A percentile compares a stretch with the other conserved stretches of the same genome.
These are phyloP conservation scores for Falcunculus frontatus DNA, from an alignment of 2,113 vertebrate genomes.

Conservation along the genomic window DNA sequence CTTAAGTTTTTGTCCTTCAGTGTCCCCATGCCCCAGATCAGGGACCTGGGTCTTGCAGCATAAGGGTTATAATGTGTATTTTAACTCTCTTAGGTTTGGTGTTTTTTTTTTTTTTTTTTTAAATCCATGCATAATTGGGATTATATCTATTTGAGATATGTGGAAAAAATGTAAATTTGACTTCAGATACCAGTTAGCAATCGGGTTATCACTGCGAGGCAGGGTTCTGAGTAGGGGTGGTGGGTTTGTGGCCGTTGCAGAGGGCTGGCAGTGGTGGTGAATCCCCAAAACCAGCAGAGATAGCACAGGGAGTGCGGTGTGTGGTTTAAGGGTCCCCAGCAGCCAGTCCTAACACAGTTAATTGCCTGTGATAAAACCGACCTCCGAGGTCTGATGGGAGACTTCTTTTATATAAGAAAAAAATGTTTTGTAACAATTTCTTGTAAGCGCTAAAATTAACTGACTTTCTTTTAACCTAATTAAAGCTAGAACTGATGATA, in stretches of 20 bases:
- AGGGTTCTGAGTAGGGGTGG: background rate
- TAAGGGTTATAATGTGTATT: background rate
- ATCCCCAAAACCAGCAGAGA: background rate
- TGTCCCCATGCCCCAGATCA: background rate
- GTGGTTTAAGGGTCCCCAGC: background rate
- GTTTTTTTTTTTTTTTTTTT: background rate
- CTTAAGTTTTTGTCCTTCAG: background rate
- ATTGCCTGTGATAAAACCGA: slow-evolving; percentile 60
- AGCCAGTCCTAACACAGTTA: slow-evolving; percentile 47
- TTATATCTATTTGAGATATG: background rate
- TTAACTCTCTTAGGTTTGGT: background rate
- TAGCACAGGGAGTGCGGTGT: background rate
- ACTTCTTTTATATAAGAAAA: slow-evolving; percentile 32
- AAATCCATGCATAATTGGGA: background rate
- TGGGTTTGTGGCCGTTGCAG: background rate
- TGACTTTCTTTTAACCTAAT: slow-evolving; percentile 49
- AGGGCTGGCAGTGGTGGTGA: background rate
- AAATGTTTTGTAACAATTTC: slow-evolving; percentile 50
- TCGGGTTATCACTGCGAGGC: background rate
- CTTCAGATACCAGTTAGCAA: background rate
- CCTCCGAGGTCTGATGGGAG: slow-evolving; percentile 28
- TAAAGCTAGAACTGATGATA: slow-evolving; percentile 33
- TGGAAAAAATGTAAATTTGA: background rate
- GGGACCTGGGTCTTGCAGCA: background rate
- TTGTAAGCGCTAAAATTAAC: slow-evolving; percentile 61